Evolutionary conservation across 2,888 invertebrate species (phyloP).

Genomic region (Aleiodes alternator): DNA sequence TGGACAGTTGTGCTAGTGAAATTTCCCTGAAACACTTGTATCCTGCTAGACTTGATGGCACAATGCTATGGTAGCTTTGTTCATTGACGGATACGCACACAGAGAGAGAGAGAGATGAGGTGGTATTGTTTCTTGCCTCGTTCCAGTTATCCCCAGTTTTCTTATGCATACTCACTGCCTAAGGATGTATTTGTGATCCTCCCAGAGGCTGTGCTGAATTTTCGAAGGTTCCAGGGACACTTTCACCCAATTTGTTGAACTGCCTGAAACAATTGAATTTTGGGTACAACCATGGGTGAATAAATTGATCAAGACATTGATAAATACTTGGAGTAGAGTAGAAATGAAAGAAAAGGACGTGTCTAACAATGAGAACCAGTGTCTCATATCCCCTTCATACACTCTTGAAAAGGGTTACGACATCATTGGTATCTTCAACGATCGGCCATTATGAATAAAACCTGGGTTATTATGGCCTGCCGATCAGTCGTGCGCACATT

Average conservation of each 20-base stretch:
- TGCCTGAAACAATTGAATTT: constrained; percentile 19
- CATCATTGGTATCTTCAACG: constrained; percentile 52
- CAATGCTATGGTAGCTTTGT: constrained; percentile 43
- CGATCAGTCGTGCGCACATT: constrained; percentile 60
- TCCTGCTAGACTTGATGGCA: background rate
- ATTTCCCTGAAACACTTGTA: background rate
- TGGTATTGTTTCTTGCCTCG: constrained; percentile 42
- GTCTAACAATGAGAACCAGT: constrained; percentile 30
- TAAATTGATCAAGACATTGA: constrained; percentile 26
- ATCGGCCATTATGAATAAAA: constrained; percentile 56
- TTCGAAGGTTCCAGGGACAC: background rate
- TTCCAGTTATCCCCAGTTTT: constrained; percentile 45
- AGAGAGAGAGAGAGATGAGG: background rate
- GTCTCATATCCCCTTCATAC: constrained; percentile 21
- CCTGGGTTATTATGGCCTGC: constrained; percentile 8
- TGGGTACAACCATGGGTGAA: background rate
- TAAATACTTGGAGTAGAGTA: background rate
- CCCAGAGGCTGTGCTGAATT: background rate
- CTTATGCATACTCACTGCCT: constrained; percentile 20
- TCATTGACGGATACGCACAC: constrained; percentile 53
- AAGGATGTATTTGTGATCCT: constrained; percentile 26
- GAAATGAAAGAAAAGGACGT: constrained; percentile 18
- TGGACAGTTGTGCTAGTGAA: constrained; percentile 1
- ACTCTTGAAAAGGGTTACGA: constrained; percentile 38
- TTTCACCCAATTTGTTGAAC: background rate